Percentiles rank a stretch among this genome's conserved stretches.
These are phyloP conservation scores for Solen grandis DNA, from an alignment of 1,140 invertebrate genomes.

Conservation along the genomic window DNA sequence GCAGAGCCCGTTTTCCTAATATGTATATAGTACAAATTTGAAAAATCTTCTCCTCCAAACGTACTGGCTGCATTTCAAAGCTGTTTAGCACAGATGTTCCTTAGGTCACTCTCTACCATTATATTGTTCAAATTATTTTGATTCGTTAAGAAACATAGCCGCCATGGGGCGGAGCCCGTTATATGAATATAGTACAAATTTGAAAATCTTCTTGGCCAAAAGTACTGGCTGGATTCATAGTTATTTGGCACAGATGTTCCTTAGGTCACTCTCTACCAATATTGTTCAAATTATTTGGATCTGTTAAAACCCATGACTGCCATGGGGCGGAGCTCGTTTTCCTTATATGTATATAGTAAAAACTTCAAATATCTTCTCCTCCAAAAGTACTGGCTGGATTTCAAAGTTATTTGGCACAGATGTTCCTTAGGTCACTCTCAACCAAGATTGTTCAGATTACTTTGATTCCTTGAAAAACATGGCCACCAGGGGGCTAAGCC, in stretches of 20 bases:
- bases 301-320: not conserved
- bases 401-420: not conserved
- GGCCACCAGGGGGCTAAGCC: not conserved
- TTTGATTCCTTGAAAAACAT: not conserved
- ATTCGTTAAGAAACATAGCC: not conserved
- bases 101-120: too few relatives aligned
- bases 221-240: not conserved
- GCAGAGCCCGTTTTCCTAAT: too few relatives aligned
- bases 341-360: too few relatives aligned
- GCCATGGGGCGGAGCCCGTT: not conserved
- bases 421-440: not conserved
- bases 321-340: not conserved
- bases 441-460: not conserved
- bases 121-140: too few relatives aligned
- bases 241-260: not conserved
- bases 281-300: not conserved
- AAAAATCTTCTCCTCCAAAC: too few relatives aligned
- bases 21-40: too few relatives aligned
- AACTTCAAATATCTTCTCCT: too few relatives aligned
- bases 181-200: not conserved
- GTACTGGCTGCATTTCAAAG: too few relatives aligned
- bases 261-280: not conserved
- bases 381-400: too few relatives aligned
- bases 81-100: too few relatives aligned
- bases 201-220: not conserved